Conservation (phyloP, 2,797 vertebrate genomes). For the Diceros bicornis region DNA sequence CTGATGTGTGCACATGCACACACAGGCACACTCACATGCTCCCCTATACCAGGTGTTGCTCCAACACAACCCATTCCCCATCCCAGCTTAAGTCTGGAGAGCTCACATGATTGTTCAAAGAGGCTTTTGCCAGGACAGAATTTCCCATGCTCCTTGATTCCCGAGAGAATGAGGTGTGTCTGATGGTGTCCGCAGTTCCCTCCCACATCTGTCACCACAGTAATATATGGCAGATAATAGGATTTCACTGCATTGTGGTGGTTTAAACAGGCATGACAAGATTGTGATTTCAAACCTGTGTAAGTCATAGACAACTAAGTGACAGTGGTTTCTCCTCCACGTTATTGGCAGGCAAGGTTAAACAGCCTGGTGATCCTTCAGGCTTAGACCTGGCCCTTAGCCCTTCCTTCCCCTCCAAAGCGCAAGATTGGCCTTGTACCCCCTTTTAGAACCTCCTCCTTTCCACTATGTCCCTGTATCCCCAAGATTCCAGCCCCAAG, state of each 20-base stretch:
- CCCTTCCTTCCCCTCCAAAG: slow-evolving; percentile 1
- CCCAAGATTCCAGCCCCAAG: background rate
- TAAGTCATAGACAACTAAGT: slow-evolving; percentile 49
- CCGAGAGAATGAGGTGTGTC: slow-evolving; percentile 55
- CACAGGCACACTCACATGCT: background rate
- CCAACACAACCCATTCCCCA: background rate
- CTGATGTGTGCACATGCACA: background rate
- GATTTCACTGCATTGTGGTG: slow-evolving; percentile 67
- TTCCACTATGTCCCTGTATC: background rate
- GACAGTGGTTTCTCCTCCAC: slow-evolving; percentile 32
- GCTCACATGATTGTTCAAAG: slow-evolving; percentile 55
- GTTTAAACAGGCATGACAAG: slow-evolving; percentile 68
- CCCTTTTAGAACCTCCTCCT: background rate
- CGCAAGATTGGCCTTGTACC: background rate
- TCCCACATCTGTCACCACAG: slow-evolving; percentile 67
- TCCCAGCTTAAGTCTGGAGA: background rate
- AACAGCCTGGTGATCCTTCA: background rate
- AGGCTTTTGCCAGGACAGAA: slow-evolving; percentile 57
- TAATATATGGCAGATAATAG: slow-evolving; percentile 65
- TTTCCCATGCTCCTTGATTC: slow-evolving; percentile 51
- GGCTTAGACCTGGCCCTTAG: background rate
- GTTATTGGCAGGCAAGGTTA: slow-evolving; percentile 42
- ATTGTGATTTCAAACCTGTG: slow-evolving; percentile 66
- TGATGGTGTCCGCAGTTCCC: slow-evolving; percentile 44
- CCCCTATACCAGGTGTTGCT: slow-evolving; percentile 22